Conservation (phyloP, 2,113 vertebrate species). For the Sebastes fasciatus region DNA sequence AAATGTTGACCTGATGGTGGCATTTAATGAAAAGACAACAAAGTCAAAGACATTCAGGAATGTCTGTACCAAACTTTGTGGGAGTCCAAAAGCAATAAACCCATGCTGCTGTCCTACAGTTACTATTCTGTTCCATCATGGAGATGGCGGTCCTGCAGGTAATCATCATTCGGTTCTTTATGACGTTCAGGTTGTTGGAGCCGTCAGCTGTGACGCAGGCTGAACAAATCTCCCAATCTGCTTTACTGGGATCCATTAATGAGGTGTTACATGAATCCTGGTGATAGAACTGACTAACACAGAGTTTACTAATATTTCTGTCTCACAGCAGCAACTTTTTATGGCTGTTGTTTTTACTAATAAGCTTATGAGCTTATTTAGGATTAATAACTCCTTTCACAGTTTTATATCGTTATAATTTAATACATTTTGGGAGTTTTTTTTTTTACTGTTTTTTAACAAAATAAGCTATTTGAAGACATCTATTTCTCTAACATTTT, state of each 20-base stretch:
- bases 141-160: neutral
- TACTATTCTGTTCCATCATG: neutral
- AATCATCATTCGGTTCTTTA: neutral
- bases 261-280: neutral
- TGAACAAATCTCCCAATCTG: constrained; percentile 9
- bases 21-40: neutral
- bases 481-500: neutral
- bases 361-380: too few species aligned
- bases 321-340: too few species aligned
- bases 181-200: neutral
- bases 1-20: neutral
- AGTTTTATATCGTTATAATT: neutral
- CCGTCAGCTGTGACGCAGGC: neutral
- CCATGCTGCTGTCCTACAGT: neutral
- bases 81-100: neutral
- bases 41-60: too few species aligned
- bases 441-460: neutral
- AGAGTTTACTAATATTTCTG: neutral
- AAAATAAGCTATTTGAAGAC: too few species aligned
- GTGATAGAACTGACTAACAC: neutral
- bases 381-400: too few species aligned
- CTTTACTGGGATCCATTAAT: neutral
- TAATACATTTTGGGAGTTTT: neutral
- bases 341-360: neutral
- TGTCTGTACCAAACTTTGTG: too few species aligned